Evolutionary conservation across 2,113 vertebrate genomes (phyloP).

Genomic region (Aldabrachelys gigantea): DNA sequence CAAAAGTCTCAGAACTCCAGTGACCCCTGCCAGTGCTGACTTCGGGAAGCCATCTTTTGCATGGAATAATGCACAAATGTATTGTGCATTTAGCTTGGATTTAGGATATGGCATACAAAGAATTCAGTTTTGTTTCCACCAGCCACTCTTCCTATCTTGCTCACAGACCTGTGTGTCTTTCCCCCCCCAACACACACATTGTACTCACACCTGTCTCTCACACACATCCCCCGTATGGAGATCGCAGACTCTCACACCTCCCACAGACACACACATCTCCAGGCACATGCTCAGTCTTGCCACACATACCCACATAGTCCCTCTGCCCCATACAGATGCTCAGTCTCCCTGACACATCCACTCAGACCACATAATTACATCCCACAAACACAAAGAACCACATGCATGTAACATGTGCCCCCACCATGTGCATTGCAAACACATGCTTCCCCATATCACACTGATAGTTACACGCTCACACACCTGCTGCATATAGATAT

Average conservation of each 20-base stretch:
- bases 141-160: neutral
- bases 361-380: neutral
- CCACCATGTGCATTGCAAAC: neutral
- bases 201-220: neutral
- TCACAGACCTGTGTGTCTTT: neutral
- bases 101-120: neutral
- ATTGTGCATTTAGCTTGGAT: neutral
- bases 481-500: neutral
- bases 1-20: neutral
- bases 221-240: constrained; percentile 16
- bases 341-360: neutral
- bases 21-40: neutral
- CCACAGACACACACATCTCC: constrained; percentile 20
- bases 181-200: too few relatives aligned
- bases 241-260: constrained; percentile 43
- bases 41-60: fast-evolving
- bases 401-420: neutral
- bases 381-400: neutral
- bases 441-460: neutral
- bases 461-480: neutral
- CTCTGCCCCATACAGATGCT: neutral
- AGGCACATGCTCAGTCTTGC: neutral
- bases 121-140: neutral
- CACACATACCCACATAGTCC: neutral
- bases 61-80: neutral